Conservation (phyloP, 2,888 invertebrate species). For the Lycia hirtaria region DNA sequence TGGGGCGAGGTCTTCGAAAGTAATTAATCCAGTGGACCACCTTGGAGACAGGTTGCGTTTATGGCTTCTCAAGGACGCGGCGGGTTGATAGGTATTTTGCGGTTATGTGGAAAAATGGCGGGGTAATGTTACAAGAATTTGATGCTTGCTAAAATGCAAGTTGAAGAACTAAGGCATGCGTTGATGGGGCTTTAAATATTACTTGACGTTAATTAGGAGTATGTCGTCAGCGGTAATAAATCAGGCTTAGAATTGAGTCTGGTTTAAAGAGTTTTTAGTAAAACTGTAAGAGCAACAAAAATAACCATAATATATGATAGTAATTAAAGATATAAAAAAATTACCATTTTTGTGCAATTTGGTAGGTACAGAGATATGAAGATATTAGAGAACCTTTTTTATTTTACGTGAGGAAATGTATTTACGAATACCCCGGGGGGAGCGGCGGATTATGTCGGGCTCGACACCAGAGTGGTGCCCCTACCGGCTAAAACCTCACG, state of each 20-base stretch:
- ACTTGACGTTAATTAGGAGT: neutral
- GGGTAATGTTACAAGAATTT: conserved; percentile 44
- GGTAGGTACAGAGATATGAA: too few species aligned
- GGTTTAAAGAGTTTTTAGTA: neutral
- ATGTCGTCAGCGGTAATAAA: neutral
- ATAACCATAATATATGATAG: too few species aligned
- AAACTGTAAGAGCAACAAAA: neutral
- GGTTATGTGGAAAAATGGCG: conserved; percentile 43
- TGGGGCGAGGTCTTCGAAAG: conserved; percentile 66
- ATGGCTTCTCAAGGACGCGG: conserved; percentile 68
- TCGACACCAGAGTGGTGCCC: too few species aligned
- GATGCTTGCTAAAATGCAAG: conserved; percentile 34
- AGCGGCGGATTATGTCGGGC: too few species aligned
- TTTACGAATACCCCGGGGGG: too few species aligned
- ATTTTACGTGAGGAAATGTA: too few species aligned
- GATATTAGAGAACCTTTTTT: too few species aligned
- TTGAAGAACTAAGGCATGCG: neutral
- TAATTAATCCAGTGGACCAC: conserved; percentile 67
- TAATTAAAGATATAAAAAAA: too few species aligned
- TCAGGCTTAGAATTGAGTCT: neutral
- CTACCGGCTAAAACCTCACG: too few species aligned
- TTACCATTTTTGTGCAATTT: too few species aligned
- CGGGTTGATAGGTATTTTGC: conserved; percentile 43
- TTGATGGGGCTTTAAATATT: neutral
- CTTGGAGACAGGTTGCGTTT: conserved; percentile 56